phyloP scores from a whole-genome alignment of 1,140 invertebrate species.

The Galendromus occidentalis region DNA sequence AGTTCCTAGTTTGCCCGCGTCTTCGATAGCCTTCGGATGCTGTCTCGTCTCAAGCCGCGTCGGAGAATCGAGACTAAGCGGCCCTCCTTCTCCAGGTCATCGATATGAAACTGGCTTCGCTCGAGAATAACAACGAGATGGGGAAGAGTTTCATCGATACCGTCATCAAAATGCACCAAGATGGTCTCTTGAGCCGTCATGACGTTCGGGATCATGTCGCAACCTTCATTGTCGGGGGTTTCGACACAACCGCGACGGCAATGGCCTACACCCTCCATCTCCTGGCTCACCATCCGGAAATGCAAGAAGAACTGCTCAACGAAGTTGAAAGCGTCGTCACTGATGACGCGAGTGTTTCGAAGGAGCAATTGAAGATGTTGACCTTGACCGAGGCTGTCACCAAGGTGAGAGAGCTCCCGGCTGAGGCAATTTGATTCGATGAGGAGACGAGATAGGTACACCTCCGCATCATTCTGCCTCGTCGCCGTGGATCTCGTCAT shows the following conservation, averaged over 20 bases:
- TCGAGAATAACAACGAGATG: not conserved
- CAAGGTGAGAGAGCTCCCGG: not conserved
- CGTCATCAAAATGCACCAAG: not conserved
- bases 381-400: not conserved
- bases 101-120: not conserved
- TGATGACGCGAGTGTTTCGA: not conserved
- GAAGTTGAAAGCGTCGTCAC: not conserved
- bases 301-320: not conserved
- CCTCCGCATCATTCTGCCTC: no score
- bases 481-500: no score
- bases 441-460: no score
- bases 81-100: no score
- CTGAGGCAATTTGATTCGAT: no score
- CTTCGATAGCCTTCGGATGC: no score
- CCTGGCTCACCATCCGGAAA: not conserved
- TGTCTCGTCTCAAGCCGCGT: no score
- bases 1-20: no score
- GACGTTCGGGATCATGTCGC: slow-evolving; percentile 3
- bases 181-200: not conserved
- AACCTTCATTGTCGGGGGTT: not conserved
- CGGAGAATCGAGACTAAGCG: no score
- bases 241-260: not conserved
- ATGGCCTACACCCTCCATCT: not conserved
- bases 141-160: not conserved
- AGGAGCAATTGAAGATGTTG: not conserved